These are phyloP conservation scores for Anoura caudifer DNA, from an alignment of 2,113 vertebrate species.

Conservation along the genomic window DNA sequence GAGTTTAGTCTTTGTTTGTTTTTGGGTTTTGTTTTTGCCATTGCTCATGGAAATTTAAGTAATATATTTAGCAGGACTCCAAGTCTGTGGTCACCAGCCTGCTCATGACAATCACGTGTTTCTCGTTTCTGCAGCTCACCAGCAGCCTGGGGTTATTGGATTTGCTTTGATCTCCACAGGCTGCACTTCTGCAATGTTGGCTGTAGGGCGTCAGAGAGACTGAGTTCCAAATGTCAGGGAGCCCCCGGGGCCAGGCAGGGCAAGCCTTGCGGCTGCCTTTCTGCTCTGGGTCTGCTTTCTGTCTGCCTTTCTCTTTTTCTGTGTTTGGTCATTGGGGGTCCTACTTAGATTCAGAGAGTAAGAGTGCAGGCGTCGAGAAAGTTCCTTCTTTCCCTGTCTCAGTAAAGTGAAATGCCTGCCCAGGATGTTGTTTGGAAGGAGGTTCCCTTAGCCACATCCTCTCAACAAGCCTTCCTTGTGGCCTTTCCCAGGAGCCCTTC, in stretches of 20 bases:
- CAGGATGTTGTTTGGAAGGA: not conserved
- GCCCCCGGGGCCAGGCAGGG: not conserved
- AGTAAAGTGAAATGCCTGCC: not conserved
- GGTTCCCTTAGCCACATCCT: not conserved
- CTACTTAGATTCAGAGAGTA: not conserved
- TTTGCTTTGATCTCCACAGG: not conserved
- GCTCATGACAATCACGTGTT: not conserved
- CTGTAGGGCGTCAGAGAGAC: not conserved
- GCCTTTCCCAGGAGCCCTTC: not conserved
- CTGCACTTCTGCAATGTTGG: not conserved
- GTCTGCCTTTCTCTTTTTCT: not conserved
- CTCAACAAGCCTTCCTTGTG: not conserved
- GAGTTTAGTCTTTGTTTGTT: not conserved
- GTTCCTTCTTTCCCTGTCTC: not conserved
- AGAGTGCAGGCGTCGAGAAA: not conserved
- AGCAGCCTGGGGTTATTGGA: not conserved
- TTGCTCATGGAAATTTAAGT: not conserved
- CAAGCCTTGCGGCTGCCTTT: not conserved
- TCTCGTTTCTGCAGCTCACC: not conserved
- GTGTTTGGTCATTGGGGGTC: not conserved
- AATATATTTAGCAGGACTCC: not conserved
- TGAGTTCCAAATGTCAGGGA: not conserved
- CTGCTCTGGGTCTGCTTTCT: not conserved
- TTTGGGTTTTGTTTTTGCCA: not conserved
- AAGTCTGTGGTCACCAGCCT: not conserved